Evolutionary conservation across 1,140 invertebrate species (phyloP).

Genomic region (Lordiphosa collinella): DNA sequence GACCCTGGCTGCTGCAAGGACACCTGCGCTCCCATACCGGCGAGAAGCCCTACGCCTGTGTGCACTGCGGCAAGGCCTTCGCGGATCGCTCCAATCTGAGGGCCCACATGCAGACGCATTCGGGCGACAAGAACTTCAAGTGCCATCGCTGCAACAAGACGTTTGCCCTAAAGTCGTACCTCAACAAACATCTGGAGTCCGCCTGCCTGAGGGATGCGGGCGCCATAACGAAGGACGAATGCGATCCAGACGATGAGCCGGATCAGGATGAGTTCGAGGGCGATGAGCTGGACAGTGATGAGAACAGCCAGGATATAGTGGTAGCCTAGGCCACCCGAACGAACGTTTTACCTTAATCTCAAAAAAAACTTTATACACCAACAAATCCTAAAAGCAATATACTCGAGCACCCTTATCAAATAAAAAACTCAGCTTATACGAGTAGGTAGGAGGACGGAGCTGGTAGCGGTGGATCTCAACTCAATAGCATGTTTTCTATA

Average conservation of each 20-base stretch:
- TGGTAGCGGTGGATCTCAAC: constrained; percentile 49
- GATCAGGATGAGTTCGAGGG: constrained; percentile 43
- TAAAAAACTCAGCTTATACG: constrained; percentile 55
- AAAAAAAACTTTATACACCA: constrained; percentile 5
- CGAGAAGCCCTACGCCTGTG: constrained; percentile 85
- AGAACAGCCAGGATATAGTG: constrained; percentile 79
- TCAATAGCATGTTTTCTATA: constrained; percentile 62
- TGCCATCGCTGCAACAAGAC: constrained; percentile 94
- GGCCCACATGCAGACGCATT: constrained; percentile 97
- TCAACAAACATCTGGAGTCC: constrained; percentile 98
- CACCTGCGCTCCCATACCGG: constrained; percentile 86
- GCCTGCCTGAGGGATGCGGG: constrained; percentile 84
- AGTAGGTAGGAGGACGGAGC: constrained; percentile 36
- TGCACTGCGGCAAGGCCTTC: constrained; percentile 84
- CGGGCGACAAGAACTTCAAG: constrained; percentile 92
- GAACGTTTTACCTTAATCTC: constrained; percentile 2
- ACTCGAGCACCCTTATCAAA: constrained; percentile 72
- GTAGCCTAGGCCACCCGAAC: constrained; percentile 54
- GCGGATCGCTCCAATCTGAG: constrained; percentile 90
- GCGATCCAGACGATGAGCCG: constrained; percentile 29
- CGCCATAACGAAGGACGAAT: constrained; percentile 29
- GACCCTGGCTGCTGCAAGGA: constrained; percentile 95
- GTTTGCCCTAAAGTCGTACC: constrained; percentile 97
- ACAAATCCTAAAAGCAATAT: constrained; percentile 68
- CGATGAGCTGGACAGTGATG: constrained; percentile 67